Evolutionary conservation across 2,888 invertebrate species (phyloP).

Genomic region (Plebejus anna): DNA sequence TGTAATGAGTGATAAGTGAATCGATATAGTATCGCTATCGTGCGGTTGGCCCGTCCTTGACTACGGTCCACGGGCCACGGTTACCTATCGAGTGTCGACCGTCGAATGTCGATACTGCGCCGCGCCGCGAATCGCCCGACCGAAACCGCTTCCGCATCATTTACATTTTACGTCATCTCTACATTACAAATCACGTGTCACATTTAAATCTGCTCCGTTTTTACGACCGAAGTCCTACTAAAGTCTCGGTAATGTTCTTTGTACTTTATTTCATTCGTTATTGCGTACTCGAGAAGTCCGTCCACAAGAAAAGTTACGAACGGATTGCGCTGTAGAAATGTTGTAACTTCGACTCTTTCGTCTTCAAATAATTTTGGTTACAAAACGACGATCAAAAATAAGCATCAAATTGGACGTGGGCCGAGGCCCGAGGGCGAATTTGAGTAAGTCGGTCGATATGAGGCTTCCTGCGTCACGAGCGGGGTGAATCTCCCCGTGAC

Average conservation of each 20-base stretch:
- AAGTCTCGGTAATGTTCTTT: not conserved
- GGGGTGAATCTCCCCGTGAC: constrained; percentile 55
- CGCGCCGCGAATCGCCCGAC: constrained; percentile 49
- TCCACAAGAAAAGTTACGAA: constrained; percentile 9
- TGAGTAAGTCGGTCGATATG: constrained; percentile 37
- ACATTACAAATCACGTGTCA: constrained; percentile 33
- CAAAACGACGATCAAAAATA: not conserved
- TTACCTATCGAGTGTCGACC: constrained; percentile 30
- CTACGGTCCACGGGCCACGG: constrained; percentile 47
- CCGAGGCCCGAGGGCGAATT: not conserved
- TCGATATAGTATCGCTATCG: constrained; percentile 53
- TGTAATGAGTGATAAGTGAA: constrained; percentile 29
- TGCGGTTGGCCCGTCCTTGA: constrained; percentile 60
- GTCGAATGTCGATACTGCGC: constrained; percentile 32
- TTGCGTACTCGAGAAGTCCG: not conserved
- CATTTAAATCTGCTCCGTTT: constrained; percentile 31
- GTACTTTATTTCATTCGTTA: not conserved
- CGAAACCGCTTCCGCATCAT: constrained; percentile 66
- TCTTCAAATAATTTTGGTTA: constrained; percentile 1
- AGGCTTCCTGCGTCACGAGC: constrained; percentile 38
- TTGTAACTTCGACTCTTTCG: constrained; percentile 4
- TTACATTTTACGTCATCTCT: constrained; percentile 56
- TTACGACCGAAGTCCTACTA: constrained; percentile 12
- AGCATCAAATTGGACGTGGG: constrained; percentile 5
- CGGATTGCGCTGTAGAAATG: not conserved